These are phyloP conservation scores for Epinotia bilunana DNA, from an alignment of 2,888 invertebrate species.

Conservation along the genomic window DNA sequence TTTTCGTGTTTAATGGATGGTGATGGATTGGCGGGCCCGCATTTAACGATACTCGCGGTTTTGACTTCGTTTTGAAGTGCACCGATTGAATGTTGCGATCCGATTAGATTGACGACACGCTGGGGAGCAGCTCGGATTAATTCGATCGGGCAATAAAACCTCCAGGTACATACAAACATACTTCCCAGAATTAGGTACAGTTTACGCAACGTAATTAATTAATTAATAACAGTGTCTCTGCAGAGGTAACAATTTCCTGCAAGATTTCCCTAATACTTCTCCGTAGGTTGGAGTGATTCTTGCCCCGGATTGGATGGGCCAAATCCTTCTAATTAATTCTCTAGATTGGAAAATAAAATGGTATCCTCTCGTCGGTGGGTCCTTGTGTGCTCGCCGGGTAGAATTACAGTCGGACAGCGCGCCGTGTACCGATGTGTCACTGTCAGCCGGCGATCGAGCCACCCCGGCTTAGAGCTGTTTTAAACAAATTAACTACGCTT, in stretches of 20 bases:
- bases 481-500: conserved; percentile 74
- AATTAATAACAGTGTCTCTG: neutral
- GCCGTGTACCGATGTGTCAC: conserved; percentile 84
- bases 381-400: conserved; percentile 64
- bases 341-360: conserved; percentile 71
- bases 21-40: conserved; percentile 80
- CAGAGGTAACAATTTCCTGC: neutral
- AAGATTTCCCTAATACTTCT: neutral
- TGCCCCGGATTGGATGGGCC: conserved; percentile 41
- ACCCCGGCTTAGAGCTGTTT: conserved; percentile 76
- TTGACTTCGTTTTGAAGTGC: conserved; percentile 78
- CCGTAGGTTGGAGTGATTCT: conserved; percentile 14
- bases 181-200: neutral
- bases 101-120: conserved; percentile 55
- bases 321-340: conserved; percentile 66
- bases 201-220: neutral
- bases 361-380: conserved; percentile 57
- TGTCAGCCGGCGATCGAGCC: conserved; percentile 77
- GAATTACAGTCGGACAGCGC: conserved; percentile 81
- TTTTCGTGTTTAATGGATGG: conserved; percentile 84
- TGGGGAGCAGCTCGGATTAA: conserved; percentile 31
- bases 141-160: neutral
- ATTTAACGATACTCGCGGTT: conserved; percentile 80
- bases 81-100: conserved; percentile 69
- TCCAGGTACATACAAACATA: neutral